Evolutionary conservation across 2,888 invertebrate genomes (phyloP).

Genomic region (Brachyopa scutellaris): DNA sequence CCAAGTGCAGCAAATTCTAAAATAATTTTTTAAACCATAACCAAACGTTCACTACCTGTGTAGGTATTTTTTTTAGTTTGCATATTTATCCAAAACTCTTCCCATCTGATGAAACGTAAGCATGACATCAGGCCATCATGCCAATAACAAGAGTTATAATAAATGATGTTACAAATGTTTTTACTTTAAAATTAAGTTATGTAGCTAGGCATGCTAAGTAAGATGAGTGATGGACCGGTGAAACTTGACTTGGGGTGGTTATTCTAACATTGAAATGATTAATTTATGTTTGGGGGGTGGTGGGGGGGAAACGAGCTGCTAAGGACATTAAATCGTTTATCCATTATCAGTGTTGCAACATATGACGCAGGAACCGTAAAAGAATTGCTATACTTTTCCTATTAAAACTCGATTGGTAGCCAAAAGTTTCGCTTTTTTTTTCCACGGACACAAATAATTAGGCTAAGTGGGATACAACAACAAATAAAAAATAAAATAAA

Average conservation of each 20-base stretch:
- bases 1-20: constrained; percentile 56
- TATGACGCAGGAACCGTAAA: constrained; percentile 3
- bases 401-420: constrained; percentile 29
- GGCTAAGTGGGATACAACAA: background rate
- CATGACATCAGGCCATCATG: constrained; percentile 47
- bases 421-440: constrained; percentile 12
- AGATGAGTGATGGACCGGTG: constrained; percentile 57
- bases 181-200: constrained; percentile 2
- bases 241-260: constrained; percentile 35
- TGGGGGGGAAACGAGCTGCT: background rate
- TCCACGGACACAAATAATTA: constrained; percentile 10
- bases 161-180: constrained; percentile 38
- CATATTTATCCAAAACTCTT: constrained; percentile 29
- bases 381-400: constrained; percentile 17
- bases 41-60: constrained; percentile 59
- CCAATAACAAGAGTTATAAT: constrained; percentile 41
- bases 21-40: constrained; percentile 34
- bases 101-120: constrained; percentile 26
- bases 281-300: constrained; percentile 4
- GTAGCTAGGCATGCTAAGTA: constrained; percentile 46
- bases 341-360: constrained; percentile 33
- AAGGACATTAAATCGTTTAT: constrained; percentile 20
- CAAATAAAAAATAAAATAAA: background rate
- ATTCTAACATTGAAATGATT: constrained; percentile 20
- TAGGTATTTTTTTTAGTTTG: constrained; percentile 26